These are phyloP conservation scores for Ctena decussata DNA, from an alignment of 2,888 invertebrate species.

Conservation along the genomic window DNA sequence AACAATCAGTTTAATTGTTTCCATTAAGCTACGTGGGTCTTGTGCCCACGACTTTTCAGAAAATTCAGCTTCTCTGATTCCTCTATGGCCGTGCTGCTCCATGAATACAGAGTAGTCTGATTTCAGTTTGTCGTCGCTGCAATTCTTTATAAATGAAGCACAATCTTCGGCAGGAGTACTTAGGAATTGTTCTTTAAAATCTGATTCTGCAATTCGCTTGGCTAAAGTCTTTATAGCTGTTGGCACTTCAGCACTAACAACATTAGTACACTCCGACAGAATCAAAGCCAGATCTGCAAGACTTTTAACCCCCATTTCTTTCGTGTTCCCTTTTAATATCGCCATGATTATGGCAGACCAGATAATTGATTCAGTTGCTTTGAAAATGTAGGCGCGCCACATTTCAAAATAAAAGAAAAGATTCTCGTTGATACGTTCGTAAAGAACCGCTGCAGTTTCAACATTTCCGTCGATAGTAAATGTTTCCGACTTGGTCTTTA, in stretches of 20 bases:
- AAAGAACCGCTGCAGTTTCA: not conserved
- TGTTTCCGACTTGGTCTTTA: not conserved
- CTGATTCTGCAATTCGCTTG: not conserved
- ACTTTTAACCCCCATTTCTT: not conserved
- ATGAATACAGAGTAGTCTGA: not conserved
- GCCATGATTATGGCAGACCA: not conserved
- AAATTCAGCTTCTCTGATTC: slow-evolving; percentile 4
- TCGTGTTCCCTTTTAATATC: not conserved
- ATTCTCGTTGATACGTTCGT: not conserved
- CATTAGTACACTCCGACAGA: not conserved
- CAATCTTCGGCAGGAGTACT: not conserved
- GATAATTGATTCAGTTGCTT: not conserved
- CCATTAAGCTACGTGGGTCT: not conserved
- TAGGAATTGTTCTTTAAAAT: not conserved
- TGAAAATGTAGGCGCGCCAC: not conserved
- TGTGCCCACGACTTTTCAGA: slow-evolving; percentile 13
- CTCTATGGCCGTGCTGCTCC: slow-evolving; percentile 9
- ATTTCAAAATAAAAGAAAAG: not conserved
- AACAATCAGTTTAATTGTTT: not conserved
- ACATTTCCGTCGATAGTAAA: not conserved
- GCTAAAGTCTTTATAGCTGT: not conserved
- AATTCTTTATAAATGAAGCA: not conserved
- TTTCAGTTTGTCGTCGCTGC: not conserved
- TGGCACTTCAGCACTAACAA: slow-evolving; percentile 2
- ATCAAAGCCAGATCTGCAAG: not conserved